These are phyloP conservation scores for Drosophila neonasuta DNA, from an alignment of 2,888 invertebrate genomes.

Conservation along the genomic window DNA sequence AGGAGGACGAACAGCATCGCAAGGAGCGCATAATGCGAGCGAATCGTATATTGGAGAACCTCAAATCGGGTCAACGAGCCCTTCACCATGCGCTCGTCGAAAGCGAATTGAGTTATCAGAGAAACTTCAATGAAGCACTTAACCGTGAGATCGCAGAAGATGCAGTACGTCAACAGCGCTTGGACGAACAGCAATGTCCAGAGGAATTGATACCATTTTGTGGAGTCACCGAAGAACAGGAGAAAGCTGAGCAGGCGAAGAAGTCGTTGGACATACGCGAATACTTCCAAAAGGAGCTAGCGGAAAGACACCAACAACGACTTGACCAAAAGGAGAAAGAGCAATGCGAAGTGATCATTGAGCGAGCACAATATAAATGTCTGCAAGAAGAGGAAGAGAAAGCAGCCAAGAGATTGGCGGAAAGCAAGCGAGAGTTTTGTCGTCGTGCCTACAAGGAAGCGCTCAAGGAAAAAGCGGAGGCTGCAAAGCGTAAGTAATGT, in stretches of 20 bases:
- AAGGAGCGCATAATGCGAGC: slow-evolving; percentile 56
- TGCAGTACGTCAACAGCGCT: slow-evolving; percentile 1
- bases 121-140: slow-evolving; percentile 3
- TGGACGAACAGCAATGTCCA: slow-evolving; percentile 1
- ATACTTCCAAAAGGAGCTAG: not conserved
- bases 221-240: slow-evolving; percentile 19
- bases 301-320: not conserved
- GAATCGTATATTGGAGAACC: slow-evolving; percentile 30
- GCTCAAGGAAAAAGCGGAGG: slow-evolving; percentile 4
- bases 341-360: slow-evolving; percentile 36
- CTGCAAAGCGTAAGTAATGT: slow-evolving; percentile 15
- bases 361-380: slow-evolving; percentile 44
- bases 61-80: slow-evolving; percentile 46
- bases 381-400: slow-evolving; percentile 38
- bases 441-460: not conserved
- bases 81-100: slow-evolving; percentile 11
- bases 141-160: slow-evolving; percentile 15
- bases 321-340: slow-evolving; percentile 1
- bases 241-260: slow-evolving; percentile 2
- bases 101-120: slow-evolving; percentile 19
- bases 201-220: slow-evolving; percentile 13
- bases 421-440: slow-evolving; percentile 3
- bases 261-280: not conserved
- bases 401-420: not conserved
- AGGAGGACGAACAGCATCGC: slow-evolving; percentile 37